Evolutionary conservation across 2,113 vertebrate species (phyloP).

Genomic region (Scalopus aquaticus): DNA sequence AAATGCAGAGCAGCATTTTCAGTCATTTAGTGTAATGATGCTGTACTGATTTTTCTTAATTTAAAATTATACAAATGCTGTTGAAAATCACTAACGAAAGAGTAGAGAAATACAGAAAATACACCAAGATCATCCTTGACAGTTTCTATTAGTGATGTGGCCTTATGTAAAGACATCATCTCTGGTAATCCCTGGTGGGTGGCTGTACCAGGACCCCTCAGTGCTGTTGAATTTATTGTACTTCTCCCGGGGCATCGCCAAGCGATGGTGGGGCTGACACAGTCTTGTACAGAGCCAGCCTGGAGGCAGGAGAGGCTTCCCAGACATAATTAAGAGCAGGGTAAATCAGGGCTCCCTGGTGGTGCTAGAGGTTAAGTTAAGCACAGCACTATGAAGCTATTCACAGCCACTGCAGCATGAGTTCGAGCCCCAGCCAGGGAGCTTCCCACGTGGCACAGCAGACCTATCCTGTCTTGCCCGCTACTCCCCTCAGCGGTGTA

Average conservation of each 20-base stretch:
- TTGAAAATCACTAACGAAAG: neutral
- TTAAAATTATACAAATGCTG: neutral
- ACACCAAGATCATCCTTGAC: neutral
- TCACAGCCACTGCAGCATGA: too few relatives aligned
- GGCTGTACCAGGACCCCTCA: neutral
- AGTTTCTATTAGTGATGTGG: neutral
- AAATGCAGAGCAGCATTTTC: neutral
- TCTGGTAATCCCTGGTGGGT: neutral
- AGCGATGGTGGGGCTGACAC: neutral
- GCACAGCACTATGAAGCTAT: too few relatives aligned
- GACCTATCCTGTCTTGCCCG: too few relatives aligned
- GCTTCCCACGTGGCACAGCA: too few relatives aligned
- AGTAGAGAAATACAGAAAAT: neutral
- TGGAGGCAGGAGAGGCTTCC: rapidly evolving
- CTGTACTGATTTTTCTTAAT: neutral
- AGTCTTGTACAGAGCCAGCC: neutral
- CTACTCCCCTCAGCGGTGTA: too few relatives aligned
- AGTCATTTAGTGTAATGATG: neutral
- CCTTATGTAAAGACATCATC: neutral
- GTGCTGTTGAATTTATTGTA: neutral
- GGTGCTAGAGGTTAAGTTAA: too few relatives aligned
- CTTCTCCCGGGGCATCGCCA: neutral
- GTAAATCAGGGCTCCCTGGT: too few relatives aligned
- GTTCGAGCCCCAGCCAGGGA: too few relatives aligned
- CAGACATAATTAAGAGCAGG: neutral